Conservation (phyloP, 2,113 vertebrate genomes). For the Falco punctatus region DNA sequence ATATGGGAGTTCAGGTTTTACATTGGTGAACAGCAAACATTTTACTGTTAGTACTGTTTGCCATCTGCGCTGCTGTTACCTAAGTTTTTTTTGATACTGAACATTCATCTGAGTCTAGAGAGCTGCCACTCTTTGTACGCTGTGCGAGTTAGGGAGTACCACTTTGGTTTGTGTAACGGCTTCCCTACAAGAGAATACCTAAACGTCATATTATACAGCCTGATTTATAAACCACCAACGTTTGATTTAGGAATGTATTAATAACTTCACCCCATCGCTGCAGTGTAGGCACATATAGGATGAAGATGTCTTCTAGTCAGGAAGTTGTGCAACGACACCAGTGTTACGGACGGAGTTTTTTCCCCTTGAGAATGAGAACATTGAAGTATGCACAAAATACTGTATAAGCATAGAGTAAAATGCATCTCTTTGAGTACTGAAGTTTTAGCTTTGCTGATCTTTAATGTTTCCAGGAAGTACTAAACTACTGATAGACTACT, state of each 20-base stretch:
- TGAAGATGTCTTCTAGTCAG: background rate
- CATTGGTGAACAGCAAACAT: background rate
- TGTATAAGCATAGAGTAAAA: background rate
- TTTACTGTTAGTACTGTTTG: background rate
- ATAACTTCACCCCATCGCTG: background rate
- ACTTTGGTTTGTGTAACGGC: background rate
- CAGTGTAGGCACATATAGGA: background rate
- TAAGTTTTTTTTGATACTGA: background rate
- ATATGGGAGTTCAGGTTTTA: background rate
- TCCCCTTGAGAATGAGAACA: background rate
- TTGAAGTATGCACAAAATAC: background rate
- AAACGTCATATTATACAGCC: background rate
- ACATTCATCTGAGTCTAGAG: background rate
- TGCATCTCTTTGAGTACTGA: background rate
- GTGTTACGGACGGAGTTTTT: background rate
- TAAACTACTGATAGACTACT: accelerated
- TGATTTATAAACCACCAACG: background rate
- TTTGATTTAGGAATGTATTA: background rate
- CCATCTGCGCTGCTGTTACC: background rate
- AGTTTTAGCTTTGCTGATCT: background rate
- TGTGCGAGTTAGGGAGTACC: background rate
- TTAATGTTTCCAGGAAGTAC: background rate
- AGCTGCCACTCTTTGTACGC: background rate
- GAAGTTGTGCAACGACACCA: background rate
- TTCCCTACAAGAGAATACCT: background rate